Base-by-base conservation (phyloP, 2,888 invertebrate species). In the Ophonus ardosiacus region DNA sequence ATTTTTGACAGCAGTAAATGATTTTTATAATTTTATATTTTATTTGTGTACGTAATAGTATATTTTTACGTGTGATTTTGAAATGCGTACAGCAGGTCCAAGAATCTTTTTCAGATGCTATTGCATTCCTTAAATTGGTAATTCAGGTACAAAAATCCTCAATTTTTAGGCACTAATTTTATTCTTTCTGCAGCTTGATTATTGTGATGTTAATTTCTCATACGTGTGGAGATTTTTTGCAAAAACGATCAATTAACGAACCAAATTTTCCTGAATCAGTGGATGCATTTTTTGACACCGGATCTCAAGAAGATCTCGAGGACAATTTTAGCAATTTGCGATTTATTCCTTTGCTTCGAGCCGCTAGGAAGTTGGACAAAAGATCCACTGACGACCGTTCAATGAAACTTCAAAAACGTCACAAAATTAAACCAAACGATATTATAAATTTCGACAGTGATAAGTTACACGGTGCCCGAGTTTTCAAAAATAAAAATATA, bases 121-220 rank as follows among this genome's bases (percentile, higher is more conserved):
- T 65, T 79, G 85, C 80, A 80, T 85, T 68, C 31, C 18, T 80
- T 85, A 85, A 79, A 85, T 80, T 79, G 85, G 85, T 85, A 68
- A 68, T 40, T 85, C 15, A 78, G 24, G 13, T 21, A 68, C 15
- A 57, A 57, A 51, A 82, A 10, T 57, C 21, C 7, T 2, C 13
- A 13, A 61, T 24, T 18, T 17, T 40, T 51, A 7, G 21, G 10
- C 40, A 38, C 31, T 83, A 74, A 83, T 51, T 51, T 71, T 71
- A 18, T 61, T 31, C 3, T 17, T 40, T 59, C 65, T 59, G 21
- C 24, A 85, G 79, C 43, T 65, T 85, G 13, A 80, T 79, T 57
- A 59, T 80, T 80, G 79, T 80, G 68, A 85, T 80, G 68, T 15
- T 85, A 38, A 56, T 31, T 80, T 31, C 15, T 51, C 85, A 68